phyloP scores from a whole-genome alignment of 1,140 invertebrate genomes.

The Drosophila saltans region DNA sequence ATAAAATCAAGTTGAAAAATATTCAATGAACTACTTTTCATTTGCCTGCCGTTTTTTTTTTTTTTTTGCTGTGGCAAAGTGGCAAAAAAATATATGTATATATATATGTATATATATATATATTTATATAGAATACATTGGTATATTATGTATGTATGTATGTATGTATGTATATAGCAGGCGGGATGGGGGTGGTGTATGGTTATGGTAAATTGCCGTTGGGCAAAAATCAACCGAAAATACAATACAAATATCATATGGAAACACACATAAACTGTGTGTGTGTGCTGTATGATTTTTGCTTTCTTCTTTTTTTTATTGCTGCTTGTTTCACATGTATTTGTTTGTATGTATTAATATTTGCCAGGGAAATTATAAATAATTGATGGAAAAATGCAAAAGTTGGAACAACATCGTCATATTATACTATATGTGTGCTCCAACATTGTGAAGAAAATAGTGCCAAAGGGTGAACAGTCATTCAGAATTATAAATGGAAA shows the following conservation, averaged over 20 bases:
- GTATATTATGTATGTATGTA: conserved; percentile 32
- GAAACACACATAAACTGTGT: conserved; percentile 16
- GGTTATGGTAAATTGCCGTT: neutral
- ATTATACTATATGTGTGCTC: neutral
- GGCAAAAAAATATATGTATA: conserved; percentile 48
- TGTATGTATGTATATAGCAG: neutral
- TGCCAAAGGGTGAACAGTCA: conserved; percentile 4
- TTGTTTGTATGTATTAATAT: conserved; percentile 45
- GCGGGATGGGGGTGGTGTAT: neutral
- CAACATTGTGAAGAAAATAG: neutral
- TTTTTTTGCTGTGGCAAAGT: conserved; percentile 30
- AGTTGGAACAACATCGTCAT: neutral
- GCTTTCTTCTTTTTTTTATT: conserved; percentile 7
- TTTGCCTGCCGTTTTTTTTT: neutral
- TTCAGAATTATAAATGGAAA: neutral
- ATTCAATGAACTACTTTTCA: conserved; percentile 81
- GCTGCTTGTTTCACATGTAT: neutral
- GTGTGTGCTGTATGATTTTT: neutral
- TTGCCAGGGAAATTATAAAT: conserved; percentile 30
- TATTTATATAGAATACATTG: conserved; percentile 22
- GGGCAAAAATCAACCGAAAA: conserved; percentile 15
- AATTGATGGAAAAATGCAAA: conserved; percentile 28
- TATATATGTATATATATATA: conserved; percentile 26
- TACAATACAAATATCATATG: conserved; percentile 21
- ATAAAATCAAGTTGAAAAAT: conserved; percentile 79